phyloP scores from a whole-genome alignment of 2,797 vertebrate genomes.

The Gastrophryne carolinensis region DNA sequence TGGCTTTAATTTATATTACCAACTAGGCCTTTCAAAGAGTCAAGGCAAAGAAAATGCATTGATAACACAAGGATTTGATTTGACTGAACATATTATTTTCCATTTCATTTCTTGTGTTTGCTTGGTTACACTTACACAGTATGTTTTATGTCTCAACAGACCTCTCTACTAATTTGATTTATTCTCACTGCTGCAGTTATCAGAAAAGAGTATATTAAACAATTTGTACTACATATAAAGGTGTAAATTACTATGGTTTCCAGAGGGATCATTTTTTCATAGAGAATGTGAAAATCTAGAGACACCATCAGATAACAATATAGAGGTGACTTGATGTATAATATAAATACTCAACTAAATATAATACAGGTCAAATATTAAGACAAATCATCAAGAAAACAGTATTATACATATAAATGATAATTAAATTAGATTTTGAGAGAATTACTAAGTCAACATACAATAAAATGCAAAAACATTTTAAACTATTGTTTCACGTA shows the following conservation, averaged over 20 bases:
- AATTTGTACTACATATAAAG: neutral
- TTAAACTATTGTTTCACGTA: no score
- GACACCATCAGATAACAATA: neutral
- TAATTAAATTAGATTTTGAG: no score
- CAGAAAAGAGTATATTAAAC: neutral
- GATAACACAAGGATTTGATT: no score
- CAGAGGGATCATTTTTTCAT: neutral
- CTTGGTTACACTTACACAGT: neutral
- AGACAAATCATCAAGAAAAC: no score
- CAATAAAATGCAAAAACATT: no score
- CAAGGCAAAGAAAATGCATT: no score
- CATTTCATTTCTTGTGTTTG: neutral
- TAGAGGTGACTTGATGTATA: neutral
- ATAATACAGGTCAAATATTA: neutral
- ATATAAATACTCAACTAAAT: neutral
- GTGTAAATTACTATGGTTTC: constrained; percentile 16
- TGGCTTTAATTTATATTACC: no score
- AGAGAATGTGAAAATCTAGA: neutral
- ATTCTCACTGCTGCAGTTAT: neutral
- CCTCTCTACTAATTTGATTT: neutral
- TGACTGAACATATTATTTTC: neutral
- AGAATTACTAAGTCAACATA: no score
- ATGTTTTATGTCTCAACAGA: neutral
- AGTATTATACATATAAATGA: no score
- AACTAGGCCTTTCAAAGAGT: no score